These are phyloP conservation scores for Dryadula phaetusa DNA, from an alignment of 2,888 invertebrate genomes.

Conservation along the genomic window DNA sequence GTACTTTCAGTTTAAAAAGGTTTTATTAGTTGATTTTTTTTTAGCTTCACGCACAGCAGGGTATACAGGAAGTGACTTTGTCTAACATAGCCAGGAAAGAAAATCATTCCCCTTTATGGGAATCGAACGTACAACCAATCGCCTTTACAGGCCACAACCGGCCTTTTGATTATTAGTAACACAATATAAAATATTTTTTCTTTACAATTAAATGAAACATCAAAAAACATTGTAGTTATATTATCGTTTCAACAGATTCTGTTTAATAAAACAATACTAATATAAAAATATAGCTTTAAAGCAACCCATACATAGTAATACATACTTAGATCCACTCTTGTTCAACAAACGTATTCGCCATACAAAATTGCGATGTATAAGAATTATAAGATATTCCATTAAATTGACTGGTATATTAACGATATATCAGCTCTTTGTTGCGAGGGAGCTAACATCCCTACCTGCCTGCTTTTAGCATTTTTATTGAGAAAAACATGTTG, in stretches of 20 bases:
- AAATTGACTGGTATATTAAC: conserved; percentile 39
- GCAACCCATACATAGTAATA: background rate
- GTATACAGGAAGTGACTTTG: too few species aligned
- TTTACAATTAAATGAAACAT: too few species aligned
- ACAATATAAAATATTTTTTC: too few species aligned
- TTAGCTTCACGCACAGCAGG: too few species aligned
- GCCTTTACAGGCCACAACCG: too few species aligned
- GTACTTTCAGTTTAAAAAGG: background rate
- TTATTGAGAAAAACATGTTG: conserved; percentile 36
- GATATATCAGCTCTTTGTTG: conserved; percentile 35
- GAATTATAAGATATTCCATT: conserved; percentile 42
- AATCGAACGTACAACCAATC: too few species aligned
- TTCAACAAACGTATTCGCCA: conserved; percentile 10
- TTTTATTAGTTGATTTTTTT: background rate
- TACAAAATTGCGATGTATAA: conserved; percentile 33
- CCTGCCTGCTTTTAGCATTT: conserved; percentile 32
- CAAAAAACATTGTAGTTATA: too few species aligned
- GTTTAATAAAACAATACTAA: background rate
- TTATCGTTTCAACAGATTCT: too few species aligned
- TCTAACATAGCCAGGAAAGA: too few species aligned
- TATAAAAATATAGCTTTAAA: background rate
- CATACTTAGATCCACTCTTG: background rate
- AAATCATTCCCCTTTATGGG: too few species aligned
- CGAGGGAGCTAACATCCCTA: conserved; percentile 22
- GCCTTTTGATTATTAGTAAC: too few species aligned